These are phyloP conservation scores for Drosophila niveifrons DNA, from an alignment of 2,888 invertebrate species.

Conservation along the genomic window DNA sequence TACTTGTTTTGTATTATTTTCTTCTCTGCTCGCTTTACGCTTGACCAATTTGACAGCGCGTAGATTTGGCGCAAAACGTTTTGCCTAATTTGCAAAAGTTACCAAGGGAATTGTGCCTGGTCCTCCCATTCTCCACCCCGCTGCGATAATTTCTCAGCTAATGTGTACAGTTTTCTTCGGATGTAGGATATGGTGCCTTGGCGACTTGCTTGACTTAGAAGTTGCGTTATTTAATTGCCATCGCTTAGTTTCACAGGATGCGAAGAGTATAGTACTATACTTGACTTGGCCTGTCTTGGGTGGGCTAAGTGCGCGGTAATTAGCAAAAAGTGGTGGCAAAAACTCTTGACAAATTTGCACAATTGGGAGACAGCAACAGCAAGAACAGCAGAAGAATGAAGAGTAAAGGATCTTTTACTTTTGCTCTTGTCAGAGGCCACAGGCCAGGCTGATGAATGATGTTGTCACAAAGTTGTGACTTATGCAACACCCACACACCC, in stretches of 20 bases:
- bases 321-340: conserved; percentile 54
- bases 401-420: conserved; percentile 16
- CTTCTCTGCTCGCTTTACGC: conserved; percentile 63
- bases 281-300: conserved; percentile 36
- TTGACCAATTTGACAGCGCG: conserved; percentile 79
- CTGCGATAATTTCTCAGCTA: conserved; percentile 60
- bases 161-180: conserved; percentile 65
- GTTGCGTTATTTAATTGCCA: conserved; percentile 73
- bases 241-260: conserved; percentile 57
- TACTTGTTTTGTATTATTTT: conserved; percentile 22
- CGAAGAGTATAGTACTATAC: conserved; percentile 5
- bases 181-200: conserved; percentile 41
- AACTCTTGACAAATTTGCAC: conserved; percentile 64
- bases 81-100: conserved; percentile 79
- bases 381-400: background rate
- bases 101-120: conserved; percentile 24
- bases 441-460: conserved; percentile 33
- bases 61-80: conserved; percentile 78
- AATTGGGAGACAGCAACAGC: background rate
- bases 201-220: conserved; percentile 37
- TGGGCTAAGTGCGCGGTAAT: conserved; percentile 74
- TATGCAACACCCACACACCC: conserved; percentile 14
- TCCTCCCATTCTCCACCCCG: background rate
- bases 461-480: conserved; percentile 54
- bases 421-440: conserved; percentile 17